Percentiles rank a stretch among this genome's conserved stretches.
phyloP scores from a whole-genome alignment of 2,113 vertebrate species.

The Picathartes gymnocephalus region DNA sequence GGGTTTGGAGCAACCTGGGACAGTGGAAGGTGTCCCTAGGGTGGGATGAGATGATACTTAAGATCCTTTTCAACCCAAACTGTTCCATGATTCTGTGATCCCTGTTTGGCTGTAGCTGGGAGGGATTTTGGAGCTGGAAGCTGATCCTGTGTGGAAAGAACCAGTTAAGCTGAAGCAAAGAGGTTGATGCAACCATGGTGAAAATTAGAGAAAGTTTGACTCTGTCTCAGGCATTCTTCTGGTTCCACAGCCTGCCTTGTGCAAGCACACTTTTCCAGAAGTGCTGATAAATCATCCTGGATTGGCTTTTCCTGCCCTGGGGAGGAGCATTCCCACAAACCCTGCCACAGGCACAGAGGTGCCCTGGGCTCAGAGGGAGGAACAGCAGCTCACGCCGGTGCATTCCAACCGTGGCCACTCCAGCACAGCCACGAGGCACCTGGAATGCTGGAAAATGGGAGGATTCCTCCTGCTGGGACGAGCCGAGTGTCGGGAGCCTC shows the following conservation, averaged over 20 bases:
- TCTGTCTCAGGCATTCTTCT: background rate
- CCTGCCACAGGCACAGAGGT: accelerated
- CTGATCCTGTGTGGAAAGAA: background rate
- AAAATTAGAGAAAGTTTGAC: background rate
- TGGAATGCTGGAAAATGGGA: accelerated
- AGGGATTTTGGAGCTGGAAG: background rate
- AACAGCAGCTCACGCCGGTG: background rate
- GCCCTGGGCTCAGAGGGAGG: background rate
- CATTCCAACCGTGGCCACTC: accelerated
- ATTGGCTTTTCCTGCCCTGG: background rate
- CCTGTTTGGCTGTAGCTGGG: background rate
- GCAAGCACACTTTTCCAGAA: background rate
- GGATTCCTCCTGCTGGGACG: background rate
- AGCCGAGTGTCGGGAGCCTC: background rate
- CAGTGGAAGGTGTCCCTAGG: background rate
- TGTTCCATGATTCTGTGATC: background rate
- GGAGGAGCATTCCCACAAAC: background rate
- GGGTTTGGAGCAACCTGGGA: background rate
- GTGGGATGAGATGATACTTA: background rate
- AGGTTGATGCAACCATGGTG: background rate
- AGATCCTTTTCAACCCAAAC: background rate
- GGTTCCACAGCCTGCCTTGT: background rate
- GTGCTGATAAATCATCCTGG: background rate
- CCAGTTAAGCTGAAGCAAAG: background rate
- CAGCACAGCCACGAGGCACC: background rate